Base-by-base conservation (phyloP, 1,140 invertebrate species). In the Drosophila micromelanica region DNA sequence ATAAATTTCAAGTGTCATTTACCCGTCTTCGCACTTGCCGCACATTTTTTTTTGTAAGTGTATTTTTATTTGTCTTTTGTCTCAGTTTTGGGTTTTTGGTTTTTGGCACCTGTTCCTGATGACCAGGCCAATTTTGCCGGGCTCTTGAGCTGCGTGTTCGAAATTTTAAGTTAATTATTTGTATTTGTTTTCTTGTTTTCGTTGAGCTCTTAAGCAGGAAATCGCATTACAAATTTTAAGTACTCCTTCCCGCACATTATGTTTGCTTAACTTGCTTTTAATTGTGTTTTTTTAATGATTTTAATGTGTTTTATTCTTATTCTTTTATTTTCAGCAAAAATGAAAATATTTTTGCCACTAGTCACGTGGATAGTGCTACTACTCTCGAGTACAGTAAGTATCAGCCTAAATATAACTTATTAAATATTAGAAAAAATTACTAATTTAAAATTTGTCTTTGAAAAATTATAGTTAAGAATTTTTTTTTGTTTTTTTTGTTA, bases 331-430 rank as follows among this genome's bases (percentile, higher is more conserved):
- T 40, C 93, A 95, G 94, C 94, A 93, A 95, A 95, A 94, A 95
- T 95, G 94, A 95, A 95, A 93, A 93, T 94, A 94, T 94, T 95
- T 94, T 94, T 94, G 94, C 94, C 94, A 93, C 93, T 95, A 94
- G 93, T 95, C 94, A 93, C 93, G 92, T 95, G 94, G 94, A 94
- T 94, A 93, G 92, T 94, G 92, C 93, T 94, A 92, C 93, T 94
- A 92, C 93, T 93, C 78, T 93, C 93, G 80, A 93, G 90, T 94
- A 93, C 93, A 76, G 93, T 94, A 92, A 94, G 93, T 92, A 84
- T 76, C 8, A n/a, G 2, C 35, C 32, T 49, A 70, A 32, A 27
- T 32, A 2, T 27, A 11, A 17, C 17, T 17, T 17, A 17, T 17
- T 17, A 17, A 17, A 17, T 17, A 17, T 17, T 17, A 17, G 17